phyloP scores from a whole-genome alignment of 2,888 invertebrate genomes.

The Phania funesta region DNA sequence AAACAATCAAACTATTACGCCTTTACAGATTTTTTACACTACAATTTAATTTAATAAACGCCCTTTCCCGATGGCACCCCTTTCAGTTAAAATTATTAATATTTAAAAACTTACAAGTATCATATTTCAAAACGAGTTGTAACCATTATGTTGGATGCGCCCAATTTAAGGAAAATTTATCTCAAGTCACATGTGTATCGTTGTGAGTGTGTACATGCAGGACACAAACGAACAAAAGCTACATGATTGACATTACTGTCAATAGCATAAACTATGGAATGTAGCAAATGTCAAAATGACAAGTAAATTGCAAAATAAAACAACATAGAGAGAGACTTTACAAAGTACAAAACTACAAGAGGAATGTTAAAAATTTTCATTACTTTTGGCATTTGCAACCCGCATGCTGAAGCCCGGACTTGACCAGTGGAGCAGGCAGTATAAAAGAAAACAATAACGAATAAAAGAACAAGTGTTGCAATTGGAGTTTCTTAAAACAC shows the following conservation, averaged over 20 bases:
- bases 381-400: slow-evolving; percentile 1
- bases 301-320: slow-evolving; percentile 58
- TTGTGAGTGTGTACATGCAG: not conserved
- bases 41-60: not conserved
- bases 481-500: slow-evolving; percentile 52
- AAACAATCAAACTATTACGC: no score
- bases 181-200: not conserved
- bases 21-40: no score
- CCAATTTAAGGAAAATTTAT: not conserved
- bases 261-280: slow-evolving; percentile 57
- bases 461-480: slow-evolving; percentile 46
- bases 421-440: not conserved
- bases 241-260: slow-evolving; percentile 54
- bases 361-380: slow-evolving; percentile 38
- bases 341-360: slow-evolving; percentile 2
- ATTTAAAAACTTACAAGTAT: not conserved
- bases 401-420: not conserved
- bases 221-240: slow-evolving; percentile 27
- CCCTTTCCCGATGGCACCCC: not conserved
- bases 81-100: slow-evolving; percentile 1
- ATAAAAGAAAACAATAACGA: not conserved
- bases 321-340: not conserved
- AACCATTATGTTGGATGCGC: not conserved
- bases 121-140: not conserved
- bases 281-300: slow-evolving; percentile 62